These are phyloP conservation scores for Nipponacmea schrenckii DNA, from an alignment of 2,888 invertebrate genomes.

Conservation along the genomic window DNA sequence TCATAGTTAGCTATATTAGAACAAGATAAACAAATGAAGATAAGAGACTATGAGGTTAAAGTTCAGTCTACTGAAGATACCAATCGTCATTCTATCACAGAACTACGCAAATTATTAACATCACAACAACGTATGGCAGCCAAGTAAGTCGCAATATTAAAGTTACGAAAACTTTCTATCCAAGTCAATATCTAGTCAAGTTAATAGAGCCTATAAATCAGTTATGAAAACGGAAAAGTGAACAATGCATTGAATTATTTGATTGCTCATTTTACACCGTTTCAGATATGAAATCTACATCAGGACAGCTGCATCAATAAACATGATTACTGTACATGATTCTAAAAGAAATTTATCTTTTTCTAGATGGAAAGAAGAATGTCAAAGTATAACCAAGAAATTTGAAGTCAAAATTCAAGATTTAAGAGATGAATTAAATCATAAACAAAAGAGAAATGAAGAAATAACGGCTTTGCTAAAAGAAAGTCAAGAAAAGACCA, in stretches of 20 bases:
- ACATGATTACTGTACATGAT: too few relatives aligned
- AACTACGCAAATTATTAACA: conserved; percentile 58
- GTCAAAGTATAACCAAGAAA: conserved; percentile 59
- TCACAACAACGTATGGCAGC: conserved; percentile 65
- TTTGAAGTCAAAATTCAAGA: conserved; percentile 62
- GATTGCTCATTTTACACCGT: background rate
- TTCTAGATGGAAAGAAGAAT: conserved; percentile 66
- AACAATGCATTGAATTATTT: background rate
- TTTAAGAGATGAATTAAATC: conserved; percentile 50
- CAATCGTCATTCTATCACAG: conserved; percentile 53
- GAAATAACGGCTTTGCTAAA: conserved; percentile 59
- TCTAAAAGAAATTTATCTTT: background rate
- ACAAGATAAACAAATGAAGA: conserved; percentile 53
- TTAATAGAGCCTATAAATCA: background rate
- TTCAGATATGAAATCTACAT: too few relatives aligned
- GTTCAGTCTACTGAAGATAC: conserved; percentile 62
- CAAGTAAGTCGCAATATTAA: conserved; percentile 43
- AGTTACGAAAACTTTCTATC: too few relatives aligned
- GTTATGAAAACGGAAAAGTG: too few relatives aligned
- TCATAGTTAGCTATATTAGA: conserved; percentile 56
- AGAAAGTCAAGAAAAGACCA: conserved; percentile 61
- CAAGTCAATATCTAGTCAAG: background rate
- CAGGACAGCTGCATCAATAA: too few relatives aligned
- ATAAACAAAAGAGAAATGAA: conserved; percentile 55
- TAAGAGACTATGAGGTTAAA: conserved; percentile 59